Evolutionary conservation across 2,797 vertebrate genomes (phyloP), one percentile per base, ranked within the genome.

Genomic region (Acomys russatus): DNA sequence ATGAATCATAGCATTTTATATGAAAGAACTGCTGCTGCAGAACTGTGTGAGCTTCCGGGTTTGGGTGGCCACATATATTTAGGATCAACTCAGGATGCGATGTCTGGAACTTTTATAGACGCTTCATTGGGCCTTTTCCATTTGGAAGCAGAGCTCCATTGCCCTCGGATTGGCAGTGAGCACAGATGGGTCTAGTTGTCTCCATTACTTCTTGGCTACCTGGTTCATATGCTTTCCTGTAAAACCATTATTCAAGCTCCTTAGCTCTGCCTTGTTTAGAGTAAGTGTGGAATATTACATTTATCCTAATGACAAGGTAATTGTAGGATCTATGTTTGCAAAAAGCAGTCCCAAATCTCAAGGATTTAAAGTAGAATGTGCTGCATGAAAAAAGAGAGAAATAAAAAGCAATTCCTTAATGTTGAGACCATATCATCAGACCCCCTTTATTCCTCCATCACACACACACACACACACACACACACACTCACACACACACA

Each of bases 191-290:
- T 73, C n/a, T 38, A 33, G 17, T 38, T 18, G 10, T 80, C 76
- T 90, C 80, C 35, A 1, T 73, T 35, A n/a, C 51, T 76, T 90
- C n/a, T 92, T 90, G 54, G 61, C 76, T 77, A 54, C 56, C 18
- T 18, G 5, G 70, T 74, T 85, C 64, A 12, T 73, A 44, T 0
- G 22, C 38, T 88, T 93, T 38, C 61, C 68, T 90, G 18, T 87
- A 73, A 84, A 86, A 56, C 15, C 33, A 20, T 88, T 44, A 17
- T 79, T 18, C 14, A 35, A 73, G 77, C 30, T 90, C 3, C 78
- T 95, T 78, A 59, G 23, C 79, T 96, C 68, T 93, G 63, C 28
- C 74, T 94, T 93, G 17, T 84, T 94, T 79, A 59, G 77, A 80
- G 9, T 71, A 71, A 83, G 22, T 73, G 14, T 91, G 68, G 25